Evolutionary conservation across 2,888 invertebrate genomes (phyloP), one percentile per base, ranked within the genome.

Genomic region (Oithona nana): DNA sequence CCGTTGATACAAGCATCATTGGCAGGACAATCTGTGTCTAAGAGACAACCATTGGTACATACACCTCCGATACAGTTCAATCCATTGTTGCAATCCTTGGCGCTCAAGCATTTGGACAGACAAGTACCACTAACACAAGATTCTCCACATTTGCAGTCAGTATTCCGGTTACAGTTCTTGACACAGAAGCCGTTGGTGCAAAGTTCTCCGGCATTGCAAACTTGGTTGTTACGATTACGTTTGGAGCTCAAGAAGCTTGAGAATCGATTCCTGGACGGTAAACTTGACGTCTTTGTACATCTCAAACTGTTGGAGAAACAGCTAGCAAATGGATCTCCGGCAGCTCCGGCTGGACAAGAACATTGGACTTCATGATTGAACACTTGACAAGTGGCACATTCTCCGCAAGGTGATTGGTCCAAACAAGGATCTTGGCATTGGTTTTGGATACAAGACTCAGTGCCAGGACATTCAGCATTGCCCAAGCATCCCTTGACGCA

Each of bases 401-500:
- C 79, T 56, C 90, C 90, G 71, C 90, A 90, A 60, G 82, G 79
- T 60, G 79, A 79, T 13, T 77, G 79, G 63, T 80, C 79, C 67
- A 81, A 79, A 69, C 90, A 90, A 8, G 90, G 88, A 78, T 84
- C 84, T 83, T 79, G 81, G 70, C 89, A 89, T 71, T 86, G 82
- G 68, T 85, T 85, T 69, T 83, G 82, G 52, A 88, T 76, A 71
- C 92, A 92, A 16, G 88, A 83, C 72, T 87, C 80, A 64, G 83
- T 78, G 65, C 75, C 77, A 8, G 81, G 77, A 71, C 92, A 92
- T 16, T 83, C 80, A 54, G 82, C 81, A 71, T 90, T 89, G 69
- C 83, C 86, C 64, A 89, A 80, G 70, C 92, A 92, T 55, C 92
- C 92, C 68, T 83, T 80, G 70, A 86, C 82, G 71, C 90, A 90